Base-by-base conservation (phyloP, 1,140 invertebrate species). In the Anagrus nilaparvatae region DNA sequence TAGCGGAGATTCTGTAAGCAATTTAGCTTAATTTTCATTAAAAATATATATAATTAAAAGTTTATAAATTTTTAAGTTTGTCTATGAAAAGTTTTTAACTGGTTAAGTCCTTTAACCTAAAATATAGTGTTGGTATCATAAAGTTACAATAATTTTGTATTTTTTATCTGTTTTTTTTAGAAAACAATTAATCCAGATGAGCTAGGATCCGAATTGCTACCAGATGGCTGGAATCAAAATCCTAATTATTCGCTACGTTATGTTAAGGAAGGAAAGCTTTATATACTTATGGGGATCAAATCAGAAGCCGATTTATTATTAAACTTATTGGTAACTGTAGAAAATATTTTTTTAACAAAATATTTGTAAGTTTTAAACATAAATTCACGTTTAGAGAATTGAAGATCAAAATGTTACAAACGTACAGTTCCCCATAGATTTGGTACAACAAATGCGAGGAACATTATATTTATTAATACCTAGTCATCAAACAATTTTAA, bases 211-310 rank as follows among this genome's bases (percentile, higher is more conserved):
- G 83, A 87, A 63, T 49, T 79, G 10, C 59, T 87, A 14, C 82
- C 84, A 5, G 65, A 73, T 36, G 70, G 63, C 40, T 87, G 84
- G 84, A 84, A 78, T 59, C 67, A 72, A 19, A 61, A 64, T 29
- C 42, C 54, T 10, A 73, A 68, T 41, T 84, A 82, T 57, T 65
- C 75, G 2, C 53, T 84, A 7, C 71, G 81, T 48, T 86, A 86
- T 58, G 49, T 80, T 24, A 71, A 72, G 35, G 62, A 81, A 35
- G 73, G 71, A 9, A 70, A 75, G 53, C 58, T 85, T 3, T 84
- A 77, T 55, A 71, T 84, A 50, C 61, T 84, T 2, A 68, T 79
- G 52, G 78, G 70, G n/a, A 63, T 77, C 30, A 74, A 63, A 33
- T 75, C 77, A 19, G 76, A 81, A 55, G 69, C 65, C 28, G 73